Evolutionary conservation across 2,113 vertebrate genomes (phyloP), one percentile per base, ranked within the genome.

Genomic region (Laterallus jamaicensis): DNA sequence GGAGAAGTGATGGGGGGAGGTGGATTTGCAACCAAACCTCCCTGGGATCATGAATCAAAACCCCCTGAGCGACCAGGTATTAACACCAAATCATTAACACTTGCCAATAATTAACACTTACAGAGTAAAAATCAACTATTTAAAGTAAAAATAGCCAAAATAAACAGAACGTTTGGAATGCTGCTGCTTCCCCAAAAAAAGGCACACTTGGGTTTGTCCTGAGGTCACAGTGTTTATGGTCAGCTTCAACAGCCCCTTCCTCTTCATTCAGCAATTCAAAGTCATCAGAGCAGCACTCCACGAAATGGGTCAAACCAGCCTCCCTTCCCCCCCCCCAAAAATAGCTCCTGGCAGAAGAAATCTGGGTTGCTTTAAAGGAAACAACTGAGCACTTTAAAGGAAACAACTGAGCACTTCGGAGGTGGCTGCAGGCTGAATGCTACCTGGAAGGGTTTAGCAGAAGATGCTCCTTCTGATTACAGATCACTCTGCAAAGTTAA

Each of bases 391-490:
- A 15, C 26, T 82, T 75, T 15, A 40, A 24, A 86, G 64, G 56
- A 70, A 80, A 66, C 3, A 44, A 54, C n/a, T 25, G 68, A 81
- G 64, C 14, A 15, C 26, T 82, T 75, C 52, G 71, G 87, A 50
- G 66, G 15, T 42, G 77, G 91, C 86, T 66, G 81, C 81, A 21
- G 92, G 87, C 78, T 58, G 76, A 96, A 69, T 0, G 35, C 83
- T 68, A 86, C 90, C 96, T 82, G 32, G 58, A 79, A 79, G 90
- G 39, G 39, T 39, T 39, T 54, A 64, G 86, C 82, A 31, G 15
- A 32, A 95, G 90, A 94, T 92, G 94, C 91, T 83, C 18, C 1
- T 2, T 44, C 67, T 63, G 95, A 96, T 96, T 95, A 64, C 44
- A 37, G 82, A 67, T 60, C 19, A 37, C 86, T 83, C 82, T 0